These are phyloP conservation scores for Sander vitreus DNA, from an alignment of 2,113 vertebrate species.

Conservation along the genomic window DNA sequence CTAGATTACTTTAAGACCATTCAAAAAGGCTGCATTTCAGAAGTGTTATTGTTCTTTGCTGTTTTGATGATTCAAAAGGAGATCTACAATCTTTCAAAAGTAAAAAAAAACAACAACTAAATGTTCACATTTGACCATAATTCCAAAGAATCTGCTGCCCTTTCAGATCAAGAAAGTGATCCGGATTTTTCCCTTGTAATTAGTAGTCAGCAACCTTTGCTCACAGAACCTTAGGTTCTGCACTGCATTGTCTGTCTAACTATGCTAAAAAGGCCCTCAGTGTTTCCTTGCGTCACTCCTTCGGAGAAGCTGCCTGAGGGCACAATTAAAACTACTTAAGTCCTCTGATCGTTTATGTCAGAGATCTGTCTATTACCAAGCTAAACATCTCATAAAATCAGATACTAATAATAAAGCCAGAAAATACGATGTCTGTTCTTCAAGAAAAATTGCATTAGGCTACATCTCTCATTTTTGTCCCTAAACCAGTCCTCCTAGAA, in stretches of 20 bases:
- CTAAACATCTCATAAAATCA: neutral
- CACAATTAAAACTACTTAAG: neutral
- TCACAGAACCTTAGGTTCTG: neutral
- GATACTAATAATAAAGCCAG: neutral
- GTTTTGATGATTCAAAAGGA: neutral
- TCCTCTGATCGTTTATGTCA: neutral
- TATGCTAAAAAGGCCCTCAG: neutral
- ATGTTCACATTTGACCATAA: neutral
- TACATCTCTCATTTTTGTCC: neutral
- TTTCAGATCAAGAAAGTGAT: neutral
- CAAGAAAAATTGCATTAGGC: neutral
- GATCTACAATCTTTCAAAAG: neutral
- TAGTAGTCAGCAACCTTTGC: conserved; percentile 3
- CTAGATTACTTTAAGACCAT: neutral
- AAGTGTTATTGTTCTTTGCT: neutral
- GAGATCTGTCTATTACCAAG: neutral
- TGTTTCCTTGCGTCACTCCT: conserved; percentile 1
- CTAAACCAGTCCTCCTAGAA: neutral
- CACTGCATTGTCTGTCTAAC: neutral
- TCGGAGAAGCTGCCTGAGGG: neutral
- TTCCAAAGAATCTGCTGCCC: conserved; percentile 3
- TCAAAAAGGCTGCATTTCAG: neutral
- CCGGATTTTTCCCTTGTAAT: neutral
- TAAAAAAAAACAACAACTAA: neutral
- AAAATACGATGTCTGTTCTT: neutral